These are phyloP conservation scores for Hyphantria cunea DNA, from an alignment of 1,140 invertebrate species.

Conservation along the genomic window DNA sequence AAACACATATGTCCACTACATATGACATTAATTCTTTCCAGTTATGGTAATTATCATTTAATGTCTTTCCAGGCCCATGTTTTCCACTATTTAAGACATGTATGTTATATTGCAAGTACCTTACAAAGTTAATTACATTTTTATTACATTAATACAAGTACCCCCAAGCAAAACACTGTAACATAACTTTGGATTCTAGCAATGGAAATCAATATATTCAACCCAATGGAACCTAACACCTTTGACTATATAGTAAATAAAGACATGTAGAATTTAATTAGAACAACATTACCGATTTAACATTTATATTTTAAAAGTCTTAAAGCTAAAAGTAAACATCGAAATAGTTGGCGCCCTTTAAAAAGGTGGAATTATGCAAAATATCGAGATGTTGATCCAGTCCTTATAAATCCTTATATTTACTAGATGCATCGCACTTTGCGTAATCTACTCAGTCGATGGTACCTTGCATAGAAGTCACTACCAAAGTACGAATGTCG, in stretches of 20 bases:
- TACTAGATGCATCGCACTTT: conserved; percentile 13
- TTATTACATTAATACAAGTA: background rate
- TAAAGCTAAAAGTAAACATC: conserved; percentile 25
- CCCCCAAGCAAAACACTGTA: conserved; percentile 9
- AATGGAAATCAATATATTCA: conserved; percentile 7
- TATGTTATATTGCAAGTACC: background rate
- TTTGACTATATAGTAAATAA: too few relatives aligned
- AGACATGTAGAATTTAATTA: too few relatives aligned
- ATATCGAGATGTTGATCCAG: conserved; percentile 15
- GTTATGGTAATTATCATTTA: too few relatives aligned
- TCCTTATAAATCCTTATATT: conserved; percentile 14
- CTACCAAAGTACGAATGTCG: conserved; percentile 4
- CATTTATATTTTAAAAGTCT: conserved; percentile 5
- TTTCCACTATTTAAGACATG: background rate
- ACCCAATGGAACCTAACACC: background rate
- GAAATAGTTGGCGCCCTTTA: conserved; percentile 11
- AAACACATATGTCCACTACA: too few relatives aligned
- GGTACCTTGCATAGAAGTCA: conserved; percentile 4
- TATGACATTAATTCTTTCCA: too few relatives aligned
- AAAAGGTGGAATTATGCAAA: conserved; percentile 1
- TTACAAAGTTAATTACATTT: background rate
- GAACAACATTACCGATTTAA: background rate
- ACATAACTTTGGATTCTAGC: conserved; percentile 2
- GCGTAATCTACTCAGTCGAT: conserved; percentile 26
- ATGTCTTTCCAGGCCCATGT: background rate